Base-by-base conservation (phyloP, 2,888 invertebrate species). In the Mellilla xanthometata region DNA sequence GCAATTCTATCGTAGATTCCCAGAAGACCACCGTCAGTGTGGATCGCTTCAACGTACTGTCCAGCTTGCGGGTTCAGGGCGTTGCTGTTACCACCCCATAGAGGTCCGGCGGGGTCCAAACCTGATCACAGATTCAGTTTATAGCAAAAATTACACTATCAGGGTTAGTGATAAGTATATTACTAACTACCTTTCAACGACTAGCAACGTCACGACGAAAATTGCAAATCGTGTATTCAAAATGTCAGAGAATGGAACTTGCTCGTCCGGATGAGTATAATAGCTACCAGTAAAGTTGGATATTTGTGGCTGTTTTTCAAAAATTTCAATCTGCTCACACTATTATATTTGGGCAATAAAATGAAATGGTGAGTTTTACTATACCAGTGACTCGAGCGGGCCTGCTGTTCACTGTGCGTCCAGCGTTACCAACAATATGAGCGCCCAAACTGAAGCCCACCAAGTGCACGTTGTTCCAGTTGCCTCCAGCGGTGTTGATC, bases 371-470 rank as follows among this genome's bases (percentile, higher is more conserved):
- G n/a, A n/a, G n/a, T n/a, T n/a, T n/a, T n/a, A 24, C 54, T 47
- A 58, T 23, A 84, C 86, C 84, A 32, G 86, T 85, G 10, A 86
- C 58, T 42, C 83, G 71, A 1, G 49, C 49, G 2, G 76, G 65
- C 1, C 65, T 64, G 8, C 74, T 60, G 3, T 67, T 55, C 24
- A 68, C 59, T 0, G 51, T 49, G 3, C 82, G 76, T 2, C 84
- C 83, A 44, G 80, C 80, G 12, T 62, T 72, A 1, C 84, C 86
- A 0, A 81, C 81, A 4, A 83, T 60, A 45, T 86, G 86, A 50
- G 84, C 86, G 2, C 87, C 87, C 51, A 86, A 72, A 58, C 87
- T 86, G 70, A 76, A 77, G 12, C 87, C 87, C 13, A 85, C 67
- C 13, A 87, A 55, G 49, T 88, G 87, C 1, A 86, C 62, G 15